These are phyloP conservation scores for Sitophilus oryzae DNA, from an alignment of 1,140 invertebrate genomes.

Conservation along the genomic window DNA sequence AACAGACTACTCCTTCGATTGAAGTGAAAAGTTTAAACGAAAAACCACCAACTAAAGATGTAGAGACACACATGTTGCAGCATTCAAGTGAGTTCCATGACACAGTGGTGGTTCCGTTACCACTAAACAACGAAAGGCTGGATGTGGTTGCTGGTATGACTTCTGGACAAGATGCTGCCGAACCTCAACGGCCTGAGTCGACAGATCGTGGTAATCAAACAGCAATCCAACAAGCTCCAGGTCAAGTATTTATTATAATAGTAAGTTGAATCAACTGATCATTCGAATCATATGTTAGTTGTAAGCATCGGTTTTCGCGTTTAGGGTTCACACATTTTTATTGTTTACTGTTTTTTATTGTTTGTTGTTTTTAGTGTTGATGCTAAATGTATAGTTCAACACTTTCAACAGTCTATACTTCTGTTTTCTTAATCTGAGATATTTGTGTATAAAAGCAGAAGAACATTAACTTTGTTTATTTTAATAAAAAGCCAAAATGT, in stretches of 20 bases:
- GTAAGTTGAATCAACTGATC: constrained; percentile 37
- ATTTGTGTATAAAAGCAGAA: too few species aligned
- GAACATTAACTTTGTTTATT: too few species aligned
- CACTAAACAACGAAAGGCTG: constrained; percentile 8
- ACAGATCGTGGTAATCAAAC: constrained; percentile 23
- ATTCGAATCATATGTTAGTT: not conserved
- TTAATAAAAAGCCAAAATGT: too few species aligned
- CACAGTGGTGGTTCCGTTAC: constrained; percentile 22
- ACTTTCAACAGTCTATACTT: too few species aligned
- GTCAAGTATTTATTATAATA: constrained; percentile 46
- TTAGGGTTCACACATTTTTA: too few species aligned
- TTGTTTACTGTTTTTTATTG: too few species aligned
- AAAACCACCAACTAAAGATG: too few species aligned
- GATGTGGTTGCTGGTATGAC: constrained; percentile 15
- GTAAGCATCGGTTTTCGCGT: too few species aligned
- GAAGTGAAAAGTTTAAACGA: not conserved
- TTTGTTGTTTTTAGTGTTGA: too few species aligned
- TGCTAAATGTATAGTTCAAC: too few species aligned
- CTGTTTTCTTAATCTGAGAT: too few species aligned
- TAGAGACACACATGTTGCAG: constrained; percentile 4
- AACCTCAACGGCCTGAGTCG: not conserved
- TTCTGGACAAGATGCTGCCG: not conserved
- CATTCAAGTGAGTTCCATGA: constrained; percentile 34
- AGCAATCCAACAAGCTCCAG: constrained; percentile 29
- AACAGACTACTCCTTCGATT: not conserved